Conservation (phyloP, 2,797 vertebrate species). For the Myotis vivesi region DNA sequence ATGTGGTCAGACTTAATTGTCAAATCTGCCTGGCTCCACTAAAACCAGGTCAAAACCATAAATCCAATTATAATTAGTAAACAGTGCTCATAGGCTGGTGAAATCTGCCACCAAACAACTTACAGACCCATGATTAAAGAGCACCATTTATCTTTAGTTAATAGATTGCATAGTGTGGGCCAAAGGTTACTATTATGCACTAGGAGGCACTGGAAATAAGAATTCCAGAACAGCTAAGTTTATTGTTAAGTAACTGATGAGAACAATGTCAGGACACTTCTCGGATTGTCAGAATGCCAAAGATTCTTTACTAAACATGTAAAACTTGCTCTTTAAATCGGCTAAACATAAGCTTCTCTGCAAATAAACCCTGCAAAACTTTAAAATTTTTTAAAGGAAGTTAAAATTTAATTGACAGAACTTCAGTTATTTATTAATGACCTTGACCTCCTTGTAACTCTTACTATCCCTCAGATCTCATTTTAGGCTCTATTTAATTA, state of each 20-base stretch:
- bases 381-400: constrained; percentile 14
- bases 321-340: constrained; percentile 10
- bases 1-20: background rate
- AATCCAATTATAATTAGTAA: background rate
- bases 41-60: constrained; percentile 13
- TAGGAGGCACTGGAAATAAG: background rate
- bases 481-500: background rate
- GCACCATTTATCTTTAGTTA: background rate
- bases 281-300: background rate
- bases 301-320: background rate
- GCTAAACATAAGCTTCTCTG: background rate
- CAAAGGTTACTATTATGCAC: background rate
- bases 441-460: background rate
- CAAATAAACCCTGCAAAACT: background rate
- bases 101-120: background rate
- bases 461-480: background rate
- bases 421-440: background rate
- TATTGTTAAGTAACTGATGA: background rate
- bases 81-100: background rate
- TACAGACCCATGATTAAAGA: background rate
- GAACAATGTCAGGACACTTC: background rate
- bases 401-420: constrained; percentile 5
- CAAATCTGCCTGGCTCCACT: background rate
- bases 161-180: background rate
- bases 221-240: background rate